phyloP scores from a whole-genome alignment of 2,888 invertebrate species.

The Lepidochrysops patricia region DNA sequence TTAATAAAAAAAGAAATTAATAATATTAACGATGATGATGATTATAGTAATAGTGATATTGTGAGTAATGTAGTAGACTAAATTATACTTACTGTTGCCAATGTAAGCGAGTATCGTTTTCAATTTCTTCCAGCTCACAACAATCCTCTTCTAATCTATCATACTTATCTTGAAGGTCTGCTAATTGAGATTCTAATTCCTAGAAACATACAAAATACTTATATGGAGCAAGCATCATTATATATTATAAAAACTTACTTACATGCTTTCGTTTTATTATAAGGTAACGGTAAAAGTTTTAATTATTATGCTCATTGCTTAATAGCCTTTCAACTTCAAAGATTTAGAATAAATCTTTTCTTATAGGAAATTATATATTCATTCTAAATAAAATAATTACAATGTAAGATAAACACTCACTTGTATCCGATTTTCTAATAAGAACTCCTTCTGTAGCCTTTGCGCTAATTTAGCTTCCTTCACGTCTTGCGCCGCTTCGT shows the following conservation, averaged over 20 bases:
- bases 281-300: too few relatives aligned
- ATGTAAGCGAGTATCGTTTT: conserved; percentile 80
- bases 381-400: background rate
- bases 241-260: too few relatives aligned
- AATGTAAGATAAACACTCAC: conserved; percentile 31
- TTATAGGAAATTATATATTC: too few relatives aligned
- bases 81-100: conserved; percentile 70
- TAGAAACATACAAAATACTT: conserved; percentile 33
- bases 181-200: conserved; percentile 71
- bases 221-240: background rate
- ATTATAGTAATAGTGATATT: too few relatives aligned
- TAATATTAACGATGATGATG: too few relatives aligned
- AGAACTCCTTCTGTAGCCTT: conserved; percentile 77
- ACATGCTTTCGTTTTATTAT: too few relatives aligned
- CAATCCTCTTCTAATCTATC: conserved; percentile 80
- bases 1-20: too few relatives aligned
- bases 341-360: too few relatives aligned
- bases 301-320: too few relatives aligned
- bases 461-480: conserved; percentile 76
- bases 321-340: too few relatives aligned
- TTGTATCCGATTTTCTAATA: conserved; percentile 66
- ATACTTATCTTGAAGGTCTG: conserved; percentile 77
- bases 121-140: conserved; percentile 83
- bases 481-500: conserved; percentile 78
- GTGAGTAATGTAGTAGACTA: too few relatives aligned